Evolutionary conservation across 2,888 invertebrate species (phyloP).

Genomic region (Tortricodes alternella): DNA sequence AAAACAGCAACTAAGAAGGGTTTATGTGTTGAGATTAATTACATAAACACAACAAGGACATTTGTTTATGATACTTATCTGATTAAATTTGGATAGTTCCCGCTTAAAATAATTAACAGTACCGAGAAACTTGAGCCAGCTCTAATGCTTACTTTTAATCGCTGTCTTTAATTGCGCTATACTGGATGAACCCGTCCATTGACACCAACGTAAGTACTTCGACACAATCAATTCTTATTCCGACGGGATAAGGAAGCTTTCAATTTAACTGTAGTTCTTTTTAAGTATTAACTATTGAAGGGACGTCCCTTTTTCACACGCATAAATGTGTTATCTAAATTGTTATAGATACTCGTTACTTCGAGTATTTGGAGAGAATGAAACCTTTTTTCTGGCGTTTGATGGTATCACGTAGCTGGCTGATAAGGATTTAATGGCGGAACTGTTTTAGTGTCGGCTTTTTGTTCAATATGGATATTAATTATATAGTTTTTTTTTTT

Average conservation of each 20-base stretch:
- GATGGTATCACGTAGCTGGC: slow-evolving; percentile 29
- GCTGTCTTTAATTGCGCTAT: slow-evolving; percentile 45
- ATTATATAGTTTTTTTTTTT: neutral
- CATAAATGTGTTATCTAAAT: slow-evolving; percentile 30
- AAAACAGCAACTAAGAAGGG: neutral
- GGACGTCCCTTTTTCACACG: slow-evolving; percentile 28
- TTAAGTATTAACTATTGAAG: slow-evolving; percentile 15
- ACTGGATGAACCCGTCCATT: slow-evolving; percentile 35
- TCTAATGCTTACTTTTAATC: slow-evolving; percentile 46
- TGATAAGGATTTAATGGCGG: slow-evolving; percentile 28
- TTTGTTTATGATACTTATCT: slow-evolving; percentile 34
- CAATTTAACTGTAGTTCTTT: neutral
- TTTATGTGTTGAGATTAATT: slow-evolving; percentile 14
- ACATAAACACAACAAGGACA: slow-evolving; percentile 8
- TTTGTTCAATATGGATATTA: slow-evolving; percentile 15
- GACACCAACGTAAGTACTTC: slow-evolving; percentile 7
- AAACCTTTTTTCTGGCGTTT: slow-evolving; percentile 23
- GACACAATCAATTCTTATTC: slow-evolving; percentile 3
- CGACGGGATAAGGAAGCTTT: neutral
- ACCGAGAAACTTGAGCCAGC: slow-evolving; percentile 41
- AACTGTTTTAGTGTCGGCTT: slow-evolving; percentile 3
- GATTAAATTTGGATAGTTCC: slow-evolving; percentile 46
- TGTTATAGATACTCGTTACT: slow-evolving; percentile 31
- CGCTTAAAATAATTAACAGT: slow-evolving; percentile 33
- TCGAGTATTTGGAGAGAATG: slow-evolving; percentile 29